phyloP scores from a whole-genome alignment of 2,797 vertebrate genomes.

The Myoxocephalus aenaeus region DNA sequence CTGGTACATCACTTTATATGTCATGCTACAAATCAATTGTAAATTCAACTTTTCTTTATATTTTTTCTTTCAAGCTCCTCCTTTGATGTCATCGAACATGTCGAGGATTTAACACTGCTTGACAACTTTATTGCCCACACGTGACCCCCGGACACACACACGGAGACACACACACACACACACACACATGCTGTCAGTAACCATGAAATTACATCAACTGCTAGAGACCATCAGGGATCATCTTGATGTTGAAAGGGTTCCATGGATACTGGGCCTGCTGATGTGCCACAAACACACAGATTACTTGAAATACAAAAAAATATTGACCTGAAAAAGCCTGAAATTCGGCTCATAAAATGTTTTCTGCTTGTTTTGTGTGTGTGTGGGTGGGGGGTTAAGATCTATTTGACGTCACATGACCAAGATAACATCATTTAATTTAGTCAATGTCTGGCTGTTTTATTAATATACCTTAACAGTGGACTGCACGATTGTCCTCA shows the following conservation, averaged over 20 bases:
- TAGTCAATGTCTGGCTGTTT: background rate
- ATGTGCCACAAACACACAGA: conserved; percentile 3
- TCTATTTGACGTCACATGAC: background rate
- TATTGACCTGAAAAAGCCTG: background rate
- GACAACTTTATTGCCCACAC: conserved; percentile 51
- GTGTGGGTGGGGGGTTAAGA: background rate
- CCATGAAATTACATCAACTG: conserved; percentile 64
- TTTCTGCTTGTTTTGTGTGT: background rate
- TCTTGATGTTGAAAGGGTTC: conserved; percentile 65
- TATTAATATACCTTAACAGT: background rate
- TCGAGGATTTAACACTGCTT: conserved; percentile 39
- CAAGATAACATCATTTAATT: background rate
- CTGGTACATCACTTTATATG: background rate
- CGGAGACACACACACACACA: background rate
- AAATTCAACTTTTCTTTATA: background rate
- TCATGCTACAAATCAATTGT: conserved; percentile 19
- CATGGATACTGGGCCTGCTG: conserved; percentile 52
- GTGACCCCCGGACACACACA: conserved; percentile 29
- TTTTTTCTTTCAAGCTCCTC: background rate
- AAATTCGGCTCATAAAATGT: background rate
- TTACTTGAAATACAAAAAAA: background rate
- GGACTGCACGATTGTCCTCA: conserved; percentile 6
- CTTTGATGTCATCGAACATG: conserved; percentile 22
- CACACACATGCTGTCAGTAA: conserved; percentile 36
- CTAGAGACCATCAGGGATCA: conserved; percentile 51